Percentiles rank a stretch among this genome's conserved stretches.
Evolutionary conservation across 92 coral and sea anemone genomes (phyloP).

Genomic region (Virgularia gustaviana): DNA sequence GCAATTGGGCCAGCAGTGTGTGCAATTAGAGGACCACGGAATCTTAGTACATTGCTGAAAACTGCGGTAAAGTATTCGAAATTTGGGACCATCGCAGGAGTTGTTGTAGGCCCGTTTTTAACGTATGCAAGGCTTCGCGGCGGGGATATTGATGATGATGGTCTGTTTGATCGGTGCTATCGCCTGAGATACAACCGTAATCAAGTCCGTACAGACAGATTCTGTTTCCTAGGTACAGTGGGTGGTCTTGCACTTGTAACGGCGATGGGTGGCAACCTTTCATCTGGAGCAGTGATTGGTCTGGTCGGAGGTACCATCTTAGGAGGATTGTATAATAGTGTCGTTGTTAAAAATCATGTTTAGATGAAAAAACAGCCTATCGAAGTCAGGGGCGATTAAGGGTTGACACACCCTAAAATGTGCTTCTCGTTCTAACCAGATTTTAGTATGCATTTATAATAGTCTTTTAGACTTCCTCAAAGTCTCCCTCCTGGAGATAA

Average conservation of each 20-base stretch:
- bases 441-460: too few relatives aligned
- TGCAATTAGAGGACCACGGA: too few relatives aligned
- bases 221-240: conserved; percentile 47
- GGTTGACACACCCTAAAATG: too few relatives aligned
- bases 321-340: conserved; percentile 55
- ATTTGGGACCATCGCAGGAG: conserved; percentile 58
- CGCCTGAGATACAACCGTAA: conserved; percentile 65
- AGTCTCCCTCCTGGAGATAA: too few relatives aligned
- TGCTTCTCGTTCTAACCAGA: too few relatives aligned
- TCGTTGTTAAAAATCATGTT: conserved; percentile 43
- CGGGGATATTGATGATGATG: conserved; percentile 59
- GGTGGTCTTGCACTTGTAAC: conserved; percentile 61
- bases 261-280: conserved; percentile 53
- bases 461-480: too few relatives aligned
- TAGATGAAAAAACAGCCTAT: conserved; percentile 2
- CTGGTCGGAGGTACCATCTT: conserved; percentile 63
- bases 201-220: conserved; percentile 63
- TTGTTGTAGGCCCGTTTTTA: conserved; percentile 57
- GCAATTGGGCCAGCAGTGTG: conserved; percentile 59
- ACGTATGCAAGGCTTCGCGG: conserved; percentile 52
- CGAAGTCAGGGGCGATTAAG: too few relatives aligned
- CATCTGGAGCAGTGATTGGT: conserved; percentile 66
- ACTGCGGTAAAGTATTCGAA: too few relatives aligned
- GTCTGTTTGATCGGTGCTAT: conserved; percentile 61
- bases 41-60: too few relatives aligned